Evolutionary conservation across 2,113 vertebrate genomes (phyloP).

Genomic region (Tautogolabrus adspersus): DNA sequence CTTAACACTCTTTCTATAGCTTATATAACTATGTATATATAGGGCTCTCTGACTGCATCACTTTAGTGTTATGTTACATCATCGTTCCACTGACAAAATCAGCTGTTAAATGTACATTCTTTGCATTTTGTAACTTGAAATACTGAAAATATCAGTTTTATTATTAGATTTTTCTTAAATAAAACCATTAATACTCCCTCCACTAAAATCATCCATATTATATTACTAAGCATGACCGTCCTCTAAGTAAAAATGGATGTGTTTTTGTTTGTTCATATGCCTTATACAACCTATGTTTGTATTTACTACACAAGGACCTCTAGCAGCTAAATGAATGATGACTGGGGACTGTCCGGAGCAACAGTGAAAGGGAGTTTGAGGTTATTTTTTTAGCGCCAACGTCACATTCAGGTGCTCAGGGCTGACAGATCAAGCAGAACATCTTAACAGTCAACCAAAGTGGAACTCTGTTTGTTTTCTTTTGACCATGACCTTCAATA

Average conservation of each 20-base stretch:
- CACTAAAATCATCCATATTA: neutral
- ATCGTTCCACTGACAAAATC: neutral
- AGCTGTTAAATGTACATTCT: neutral
- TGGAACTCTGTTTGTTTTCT: no score
- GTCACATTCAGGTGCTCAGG: neutral
- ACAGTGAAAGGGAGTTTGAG: neutral
- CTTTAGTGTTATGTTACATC: neutral
- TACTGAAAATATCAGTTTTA: neutral
- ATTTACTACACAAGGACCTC: slow-evolving; percentile 3
- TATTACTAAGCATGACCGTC: neutral
- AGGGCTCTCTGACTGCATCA: neutral
- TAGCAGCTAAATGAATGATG: neutral
- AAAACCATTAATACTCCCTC: neutral
- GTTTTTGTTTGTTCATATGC: neutral
- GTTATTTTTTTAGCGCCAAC: neutral
- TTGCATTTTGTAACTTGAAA: neutral
- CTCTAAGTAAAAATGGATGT: neutral
- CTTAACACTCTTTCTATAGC: neutral
- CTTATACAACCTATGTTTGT: neutral
- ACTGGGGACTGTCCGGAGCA: neutral
- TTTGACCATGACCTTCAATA: neutral
- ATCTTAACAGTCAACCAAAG: neutral
- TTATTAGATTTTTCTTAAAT: neutral
- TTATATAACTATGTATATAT: neutral
- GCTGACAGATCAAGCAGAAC: neutral